phyloP scores from a whole-genome alignment of 1,140 invertebrate species.

The Scaptodrosophila lebanonensis region DNA sequence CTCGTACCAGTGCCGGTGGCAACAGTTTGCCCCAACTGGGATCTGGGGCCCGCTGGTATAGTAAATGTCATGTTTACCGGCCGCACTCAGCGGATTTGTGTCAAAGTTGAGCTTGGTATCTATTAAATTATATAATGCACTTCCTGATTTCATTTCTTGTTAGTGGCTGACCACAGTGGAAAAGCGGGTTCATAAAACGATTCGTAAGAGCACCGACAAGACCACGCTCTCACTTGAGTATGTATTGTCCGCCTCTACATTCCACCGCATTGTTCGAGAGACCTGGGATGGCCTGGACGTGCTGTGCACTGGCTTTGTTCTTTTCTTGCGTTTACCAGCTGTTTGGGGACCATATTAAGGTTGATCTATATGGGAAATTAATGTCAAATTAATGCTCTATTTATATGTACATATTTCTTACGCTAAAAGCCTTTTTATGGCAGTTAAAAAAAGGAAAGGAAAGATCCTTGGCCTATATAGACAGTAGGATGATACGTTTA shows the following conservation, averaged over 20 bases:
- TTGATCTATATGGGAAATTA: no score
- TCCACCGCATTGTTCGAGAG: slow-evolving; percentile 64
- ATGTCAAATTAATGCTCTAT: no score
- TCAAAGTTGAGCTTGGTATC: slow-evolving; percentile 74
- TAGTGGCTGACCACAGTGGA: slow-evolving; percentile 10
- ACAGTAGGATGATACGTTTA: no score
- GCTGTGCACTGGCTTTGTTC: slow-evolving; percentile 34
- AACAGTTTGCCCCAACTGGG: slow-evolving; percentile 14
- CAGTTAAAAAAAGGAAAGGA: no score
- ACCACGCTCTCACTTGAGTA: no score
- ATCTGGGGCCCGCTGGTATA: slow-evolving; percentile 57
- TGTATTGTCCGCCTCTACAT: slow-evolving; percentile 32
- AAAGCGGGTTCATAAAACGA: slow-evolving; percentile 68
- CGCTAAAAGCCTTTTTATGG: no score
- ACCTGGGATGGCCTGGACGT: no score
- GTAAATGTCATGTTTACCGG: slow-evolving; percentile 74
- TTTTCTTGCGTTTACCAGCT: no score
- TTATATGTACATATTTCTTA: no score
- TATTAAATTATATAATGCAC: slow-evolving; percentile 75
- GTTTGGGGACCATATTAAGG: no score
- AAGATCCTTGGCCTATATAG: no score
- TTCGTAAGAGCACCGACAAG: no score
- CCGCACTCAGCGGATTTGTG: slow-evolving; percentile 72
- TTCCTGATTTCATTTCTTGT: slow-evolving; percentile 56
- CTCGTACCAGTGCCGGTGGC: slow-evolving; percentile 17